A percentile compares a stretch with the other conserved stretches of the same genome.
Evolutionary conservation across 1,140 invertebrate species (phyloP).

Genomic region (Trichonephila clavipes): DNA sequence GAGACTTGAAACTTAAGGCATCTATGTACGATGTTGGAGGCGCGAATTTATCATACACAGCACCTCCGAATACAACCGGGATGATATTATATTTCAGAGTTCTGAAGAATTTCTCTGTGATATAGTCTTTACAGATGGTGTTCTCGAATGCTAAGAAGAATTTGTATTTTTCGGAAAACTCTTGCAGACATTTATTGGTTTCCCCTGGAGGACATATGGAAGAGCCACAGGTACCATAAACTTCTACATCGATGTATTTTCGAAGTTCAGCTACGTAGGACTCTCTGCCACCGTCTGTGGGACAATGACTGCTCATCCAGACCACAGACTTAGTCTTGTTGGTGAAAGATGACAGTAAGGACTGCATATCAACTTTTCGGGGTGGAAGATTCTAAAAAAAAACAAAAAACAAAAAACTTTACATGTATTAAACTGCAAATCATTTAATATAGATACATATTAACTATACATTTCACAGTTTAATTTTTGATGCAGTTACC

Average conservation of each 20-base stretch:
- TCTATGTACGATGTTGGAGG: conserved; percentile 78
- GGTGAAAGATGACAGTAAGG: not conserved
- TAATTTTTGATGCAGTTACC: no score
- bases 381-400: conserved; percentile 54
- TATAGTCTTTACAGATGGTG: conserved; percentile 86
- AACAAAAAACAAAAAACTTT: not conserved
- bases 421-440: no score
- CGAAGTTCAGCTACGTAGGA: conserved; percentile 83
- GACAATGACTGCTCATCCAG: conserved; percentile 86
- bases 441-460: no score
- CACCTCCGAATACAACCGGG: conserved; percentile 78
- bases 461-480: no score
- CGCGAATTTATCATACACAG: conserved; percentile 76
- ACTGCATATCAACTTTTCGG: conserved; percentile 8
- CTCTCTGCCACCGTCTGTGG: conserved; percentile 82
- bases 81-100: conserved; percentile 78
- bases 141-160: conserved; percentile 91
- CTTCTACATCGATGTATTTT: conserved; percentile 84
- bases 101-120: conserved; percentile 85
- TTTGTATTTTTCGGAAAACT: conserved; percentile 84
- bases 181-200: conserved; percentile 83
- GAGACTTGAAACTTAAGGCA: conserved; percentile 74
- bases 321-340: conserved; percentile 80
- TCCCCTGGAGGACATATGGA: conserved; percentile 27
- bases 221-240: conserved; percentile 86